Conservation (phyloP, 2,888 invertebrate species). For the Cerastis leucographa region DNA sequence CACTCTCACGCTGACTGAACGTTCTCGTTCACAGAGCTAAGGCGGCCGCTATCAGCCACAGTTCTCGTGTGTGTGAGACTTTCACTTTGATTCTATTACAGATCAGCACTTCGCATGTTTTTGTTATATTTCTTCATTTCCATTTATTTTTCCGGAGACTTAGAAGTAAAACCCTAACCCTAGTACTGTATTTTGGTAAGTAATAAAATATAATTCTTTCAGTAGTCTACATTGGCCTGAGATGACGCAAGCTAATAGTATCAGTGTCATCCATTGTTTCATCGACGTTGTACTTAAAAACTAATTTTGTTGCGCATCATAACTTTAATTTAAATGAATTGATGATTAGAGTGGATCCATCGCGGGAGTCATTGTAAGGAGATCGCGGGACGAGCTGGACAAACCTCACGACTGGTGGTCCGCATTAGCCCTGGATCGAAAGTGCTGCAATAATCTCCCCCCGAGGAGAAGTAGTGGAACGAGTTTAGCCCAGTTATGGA, state of each 20-base stretch:
- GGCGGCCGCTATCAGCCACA: slow-evolving; percentile 4
- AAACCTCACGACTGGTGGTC: background rate
- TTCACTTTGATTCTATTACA: slow-evolving; percentile 48
- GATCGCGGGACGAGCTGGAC: background rate
- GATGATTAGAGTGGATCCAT: background rate
- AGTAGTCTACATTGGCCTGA: too few relatives aligned
- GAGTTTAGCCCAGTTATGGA: background rate
- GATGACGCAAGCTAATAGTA: too few relatives aligned
- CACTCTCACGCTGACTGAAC: background rate
- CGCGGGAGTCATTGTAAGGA: background rate
- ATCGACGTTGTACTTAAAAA: background rate
- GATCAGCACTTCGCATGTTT: slow-evolving; percentile 22
- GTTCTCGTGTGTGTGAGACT: background rate
- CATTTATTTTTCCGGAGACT: slow-evolving; percentile 10
- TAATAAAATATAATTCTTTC: background rate
- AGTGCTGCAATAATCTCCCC: background rate
- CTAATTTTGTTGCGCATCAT: background rate
- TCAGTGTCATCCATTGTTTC: background rate
- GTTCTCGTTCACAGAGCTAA: background rate
- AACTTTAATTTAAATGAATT: background rate
- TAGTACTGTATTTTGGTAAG: background rate
- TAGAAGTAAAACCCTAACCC: background rate
- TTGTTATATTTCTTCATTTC: slow-evolving; percentile 24
- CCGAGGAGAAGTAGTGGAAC: background rate
- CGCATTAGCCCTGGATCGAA: background rate